These are phyloP conservation scores for Hyposoter dolosus DNA, from an alignment of 2,888 invertebrate genomes.

Conservation along the genomic window DNA sequence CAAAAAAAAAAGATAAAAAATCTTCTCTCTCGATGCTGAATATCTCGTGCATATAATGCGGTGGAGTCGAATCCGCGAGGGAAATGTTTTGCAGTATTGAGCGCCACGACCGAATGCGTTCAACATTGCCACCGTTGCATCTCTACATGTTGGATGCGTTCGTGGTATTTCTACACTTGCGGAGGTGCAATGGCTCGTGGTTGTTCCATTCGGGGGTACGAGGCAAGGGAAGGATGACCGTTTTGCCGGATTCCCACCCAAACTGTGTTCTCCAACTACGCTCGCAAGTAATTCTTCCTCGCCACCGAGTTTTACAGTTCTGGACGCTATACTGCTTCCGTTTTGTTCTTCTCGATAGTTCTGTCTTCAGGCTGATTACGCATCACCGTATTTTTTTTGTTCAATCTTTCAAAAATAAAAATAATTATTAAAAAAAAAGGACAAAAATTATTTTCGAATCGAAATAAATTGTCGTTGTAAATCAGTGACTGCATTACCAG, in stretches of 20 bases:
- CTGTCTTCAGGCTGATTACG: background rate
- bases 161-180: constrained; percentile 27
- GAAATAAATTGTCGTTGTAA: background rate
- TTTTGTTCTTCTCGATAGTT: constrained; percentile 1
- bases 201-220: background rate
- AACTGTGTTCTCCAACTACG: constrained; percentile 67
- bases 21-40: constrained; percentile 12
- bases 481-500: background rate
- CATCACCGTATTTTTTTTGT: background rate
- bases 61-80: constrained; percentile 72
- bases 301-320: constrained; percentile 43
- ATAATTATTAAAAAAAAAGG: background rate
- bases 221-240: constrained; percentile 28
- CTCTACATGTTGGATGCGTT: constrained; percentile 47
- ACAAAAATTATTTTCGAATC: background rate
- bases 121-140: constrained; percentile 55
- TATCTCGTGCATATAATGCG: constrained; percentile 44
- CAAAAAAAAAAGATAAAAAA: background rate
- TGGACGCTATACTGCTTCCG: background rate
- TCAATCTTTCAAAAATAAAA: background rate
- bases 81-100: constrained; percentile 79
- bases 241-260: constrained; percentile 71
- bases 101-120: constrained; percentile 68
- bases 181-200: constrained; percentile 37
- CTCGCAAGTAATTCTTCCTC: constrained; percentile 64